Evolutionary conservation across 1,140 invertebrate genomes (phyloP).

Genomic region (Lordiphosa collinella): DNA sequence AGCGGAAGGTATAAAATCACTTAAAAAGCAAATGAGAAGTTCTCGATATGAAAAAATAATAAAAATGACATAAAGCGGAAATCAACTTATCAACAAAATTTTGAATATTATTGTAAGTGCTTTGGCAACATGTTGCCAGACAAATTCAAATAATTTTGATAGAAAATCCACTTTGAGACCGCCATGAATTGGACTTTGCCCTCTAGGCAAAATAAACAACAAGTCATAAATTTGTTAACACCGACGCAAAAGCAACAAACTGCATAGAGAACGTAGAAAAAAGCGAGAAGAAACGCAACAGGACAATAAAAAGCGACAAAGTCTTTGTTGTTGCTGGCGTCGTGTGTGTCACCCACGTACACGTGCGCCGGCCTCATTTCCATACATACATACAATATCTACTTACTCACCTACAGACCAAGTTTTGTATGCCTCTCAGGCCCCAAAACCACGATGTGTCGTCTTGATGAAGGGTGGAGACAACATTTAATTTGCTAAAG

Average conservation of each 20-base stretch:
- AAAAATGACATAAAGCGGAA: constrained; percentile 48
- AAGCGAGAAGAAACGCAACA: constrained; percentile 46
- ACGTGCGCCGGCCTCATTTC: constrained; percentile 30
- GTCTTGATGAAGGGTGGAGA: not conserved
- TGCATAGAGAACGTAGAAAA: constrained; percentile 7
- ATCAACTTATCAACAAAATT: constrained; percentile 29
- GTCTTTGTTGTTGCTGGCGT: constrained; percentile 26
- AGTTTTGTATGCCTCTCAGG: constrained; percentile 5
- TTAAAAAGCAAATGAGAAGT: constrained; percentile 41
- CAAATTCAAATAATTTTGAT: constrained; percentile 20
- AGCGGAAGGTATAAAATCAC: constrained; percentile 34
- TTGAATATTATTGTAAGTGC: constrained; percentile 28
- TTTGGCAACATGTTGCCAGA: constrained; percentile 30
- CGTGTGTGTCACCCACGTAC: constrained; percentile 48
- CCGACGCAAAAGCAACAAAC: constrained; percentile 26
- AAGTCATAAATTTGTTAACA: constrained; percentile 52
- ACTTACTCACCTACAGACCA: constrained; percentile 39
- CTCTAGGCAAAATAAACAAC: constrained; percentile 32
- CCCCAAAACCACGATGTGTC: not conserved
- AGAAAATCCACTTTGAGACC: constrained; percentile 31
- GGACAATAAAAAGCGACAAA: constrained; percentile 49
- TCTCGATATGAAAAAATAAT: constrained; percentile 25
- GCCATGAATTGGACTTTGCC: constrained; percentile 51
- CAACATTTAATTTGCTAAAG: constrained; percentile 39
- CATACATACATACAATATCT: constrained; percentile 21